Evolutionary conservation across 1,140 invertebrate genomes (phyloP), one percentile per base, ranked within the genome.

Genomic region (Drusus annulatus): DNA sequence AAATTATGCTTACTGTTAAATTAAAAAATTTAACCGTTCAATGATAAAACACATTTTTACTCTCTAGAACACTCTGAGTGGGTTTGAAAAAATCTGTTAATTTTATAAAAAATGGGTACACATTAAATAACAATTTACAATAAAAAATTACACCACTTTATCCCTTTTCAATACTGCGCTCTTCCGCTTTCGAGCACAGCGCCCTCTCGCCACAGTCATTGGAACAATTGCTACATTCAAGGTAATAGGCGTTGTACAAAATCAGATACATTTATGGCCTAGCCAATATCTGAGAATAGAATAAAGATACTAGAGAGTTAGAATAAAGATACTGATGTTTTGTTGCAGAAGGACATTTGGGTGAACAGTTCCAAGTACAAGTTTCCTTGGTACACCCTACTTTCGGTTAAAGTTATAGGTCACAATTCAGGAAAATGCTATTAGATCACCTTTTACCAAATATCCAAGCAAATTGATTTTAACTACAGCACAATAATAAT

Each of bases 111-210:
- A 56, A 58, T 75, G 54, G 71, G 71, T 56, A 56, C 28, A 56
- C 54, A 75, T 56, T 75, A 28, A 75, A 75, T 75, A 75, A 75
- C 71, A 75, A 75, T 56, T 23, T 56, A 31, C 54, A 75, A 56
- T 56, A 54, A 50, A 69, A n/a, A 51, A 51, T 50, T 52, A 71
- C 68, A 52, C 21, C 63, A 50, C 63, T 17, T 45, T 36, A 7
- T 45, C 17, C 63, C n/a, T 68, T 60, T n/a, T 19, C 63, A 68
- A 68, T 45, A 16, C 63, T 68, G 19, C 63, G 63, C 10, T 3
- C 63, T 50, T 23, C 56, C 28, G n/a, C 7, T 65, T 0, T 28
- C 23, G 15, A 36, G 13, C 21, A 65, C n/a, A 16, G 28, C 16
- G 23, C 19, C 21, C 56, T 60, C 17, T 60, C 17, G 13, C 23